phyloP scores from a whole-genome alignment of 2,797 vertebrate genomes.

The Setipinna tenuifilis region DNA sequence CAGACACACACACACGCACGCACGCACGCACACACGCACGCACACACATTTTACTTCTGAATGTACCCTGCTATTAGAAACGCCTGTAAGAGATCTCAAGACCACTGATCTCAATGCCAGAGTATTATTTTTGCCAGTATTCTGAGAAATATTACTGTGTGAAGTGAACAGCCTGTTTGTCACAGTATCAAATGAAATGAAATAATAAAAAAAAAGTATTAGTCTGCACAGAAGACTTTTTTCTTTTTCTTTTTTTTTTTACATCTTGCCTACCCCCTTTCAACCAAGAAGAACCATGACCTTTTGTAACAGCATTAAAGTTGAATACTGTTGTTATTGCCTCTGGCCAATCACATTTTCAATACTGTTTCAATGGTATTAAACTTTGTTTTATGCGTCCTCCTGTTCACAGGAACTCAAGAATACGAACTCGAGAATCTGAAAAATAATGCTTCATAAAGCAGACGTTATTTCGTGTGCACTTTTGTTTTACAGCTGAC shows the following conservation, averaged over 20 bases:
- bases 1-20: too few species aligned
- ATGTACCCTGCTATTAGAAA: neutral
- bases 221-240: neutral
- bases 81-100: neutral
- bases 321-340: neutral
- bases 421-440: neutral
- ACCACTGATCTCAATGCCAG: neutral
- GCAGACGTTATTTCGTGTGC: neutral
- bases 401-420: neutral
- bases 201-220: neutral
- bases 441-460: neutral
- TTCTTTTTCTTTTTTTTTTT: neutral
- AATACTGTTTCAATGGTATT: neutral
- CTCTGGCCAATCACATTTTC: neutral
- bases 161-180: neutral
- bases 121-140: neutral
- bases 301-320: neutral
- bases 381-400: neutral
- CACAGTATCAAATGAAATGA: neutral
- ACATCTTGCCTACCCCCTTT: neutral
- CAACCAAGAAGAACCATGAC: neutral
- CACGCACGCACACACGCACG: too few species aligned
- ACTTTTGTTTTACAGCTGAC: neutral
- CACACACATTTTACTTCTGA: neutral
- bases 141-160: neutral